Conservation (phyloP, 1,140 invertebrate species). For the Oncopodura yosiiana region DNA sequence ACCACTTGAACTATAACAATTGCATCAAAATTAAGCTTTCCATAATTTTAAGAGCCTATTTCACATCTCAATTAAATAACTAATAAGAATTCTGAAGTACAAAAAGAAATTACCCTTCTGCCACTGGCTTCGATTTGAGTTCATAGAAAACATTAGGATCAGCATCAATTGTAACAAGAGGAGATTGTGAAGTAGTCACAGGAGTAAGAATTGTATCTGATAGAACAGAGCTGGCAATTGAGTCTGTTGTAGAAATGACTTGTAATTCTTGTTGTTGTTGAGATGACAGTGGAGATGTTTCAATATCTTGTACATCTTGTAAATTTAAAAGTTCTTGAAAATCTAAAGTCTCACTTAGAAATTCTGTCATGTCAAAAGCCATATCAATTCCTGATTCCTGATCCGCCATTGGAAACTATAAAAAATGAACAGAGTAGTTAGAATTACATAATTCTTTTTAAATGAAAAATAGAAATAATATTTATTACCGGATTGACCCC, state of each 20-base stretch:
- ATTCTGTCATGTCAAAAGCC: conserved; percentile 13
- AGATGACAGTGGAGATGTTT: too few species aligned
- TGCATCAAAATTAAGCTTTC: conserved; percentile 39
- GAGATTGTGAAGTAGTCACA: not conserved
- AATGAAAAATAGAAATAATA: not conserved
- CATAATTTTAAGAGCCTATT: not conserved
- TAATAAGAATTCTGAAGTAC: too few species aligned
- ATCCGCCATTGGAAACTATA: not conserved
- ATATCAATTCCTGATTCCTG: conserved; percentile 15
- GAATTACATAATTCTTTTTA: not conserved
- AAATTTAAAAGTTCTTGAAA: not conserved
- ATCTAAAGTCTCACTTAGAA: not conserved
- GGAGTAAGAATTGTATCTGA: not conserved
- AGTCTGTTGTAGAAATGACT: too few species aligned
- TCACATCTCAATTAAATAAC: too few species aligned
- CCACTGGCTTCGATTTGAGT: conserved; percentile 18
- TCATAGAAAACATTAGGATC: conserved; percentile 2
- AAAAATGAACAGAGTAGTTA: not conserved
- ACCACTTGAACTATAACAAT: conserved; percentile 34
- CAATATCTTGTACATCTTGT: too few species aligned
- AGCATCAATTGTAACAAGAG: not conserved
- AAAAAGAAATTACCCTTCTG: too few species aligned
- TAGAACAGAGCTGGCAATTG: too few species aligned
- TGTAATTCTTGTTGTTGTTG: too few species aligned
- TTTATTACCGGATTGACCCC: not conserved